Percentiles rank a stretch among this genome's conserved stretches.
Evolutionary conservation across 2,888 invertebrate genomes (phyloP).

Genomic region (Melieria omissa): DNA sequence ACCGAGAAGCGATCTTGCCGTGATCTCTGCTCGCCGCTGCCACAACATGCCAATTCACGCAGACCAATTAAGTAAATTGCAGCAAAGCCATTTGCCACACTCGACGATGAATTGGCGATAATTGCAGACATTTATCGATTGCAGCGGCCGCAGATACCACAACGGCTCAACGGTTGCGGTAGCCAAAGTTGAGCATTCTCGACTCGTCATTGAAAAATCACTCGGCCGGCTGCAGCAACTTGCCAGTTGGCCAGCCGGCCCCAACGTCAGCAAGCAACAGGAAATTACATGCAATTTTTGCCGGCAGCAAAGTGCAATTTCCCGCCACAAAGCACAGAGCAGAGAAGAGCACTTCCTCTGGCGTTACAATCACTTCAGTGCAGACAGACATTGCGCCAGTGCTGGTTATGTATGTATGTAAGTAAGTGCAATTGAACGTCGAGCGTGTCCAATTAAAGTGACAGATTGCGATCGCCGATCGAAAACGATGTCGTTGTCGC

Average conservation of each 20-base stretch:
- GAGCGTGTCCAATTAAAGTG: constrained; percentile 37
- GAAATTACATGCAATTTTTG: constrained; percentile 40
- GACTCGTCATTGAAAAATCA: too few species aligned
- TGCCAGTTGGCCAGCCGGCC: constrained; percentile 10
- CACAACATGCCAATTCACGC: constrained; percentile 26
- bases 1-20: too few species aligned
- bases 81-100: constrained; percentile 36
- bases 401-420: background rate
- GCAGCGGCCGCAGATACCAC: constrained; percentile 17
- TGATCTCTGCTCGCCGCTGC: background rate
- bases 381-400: too few species aligned
- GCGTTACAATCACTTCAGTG: background rate
- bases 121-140: constrained; percentile 41
- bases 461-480: constrained; percentile 27
- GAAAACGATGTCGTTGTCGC: constrained; percentile 18
- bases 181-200: background rate
- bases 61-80: constrained; percentile 39
- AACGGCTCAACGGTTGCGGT: background rate
- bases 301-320: constrained; percentile 3
- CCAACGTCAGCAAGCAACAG: constrained; percentile 26
- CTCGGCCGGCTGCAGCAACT: constrained; percentile 3
- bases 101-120: constrained; percentile 39
- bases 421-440: background rate
- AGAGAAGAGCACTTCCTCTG: constrained; percentile 18
- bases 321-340: constrained; percentile 5